Base-by-base conservation (phyloP, 2,113 vertebrate species). In the Pungitius pungitius region DNA sequence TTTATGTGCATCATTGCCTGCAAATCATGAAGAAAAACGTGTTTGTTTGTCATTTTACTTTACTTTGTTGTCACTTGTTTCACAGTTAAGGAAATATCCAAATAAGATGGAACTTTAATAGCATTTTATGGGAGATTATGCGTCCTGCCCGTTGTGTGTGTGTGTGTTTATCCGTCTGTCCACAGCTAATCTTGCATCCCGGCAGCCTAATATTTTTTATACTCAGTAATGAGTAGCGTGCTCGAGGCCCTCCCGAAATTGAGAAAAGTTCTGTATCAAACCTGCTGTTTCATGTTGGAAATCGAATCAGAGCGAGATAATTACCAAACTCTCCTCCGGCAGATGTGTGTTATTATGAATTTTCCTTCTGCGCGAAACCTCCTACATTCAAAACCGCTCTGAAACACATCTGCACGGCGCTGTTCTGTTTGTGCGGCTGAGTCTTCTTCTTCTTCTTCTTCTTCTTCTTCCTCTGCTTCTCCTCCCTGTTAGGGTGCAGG, bases 401-500 rank as follows among this genome's bases (percentile, higher is more conserved):
- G 13, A n/a, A 59, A 45, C 75, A 54, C 55, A 68, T 63, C 45
- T 55, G 61, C 1, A 2, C 6, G 37, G 18, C 40, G 69, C 13
- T 24, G n/a, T 15, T 51, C 1, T 62, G 54, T 58, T 14, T 61
- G 43, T 57, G 68, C 30, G 57, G 6, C n/a, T 33, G 55, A 66
- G 47, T 40, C 1, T 54, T 26, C 42, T 6, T n/a, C n/a, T n/a
- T n/a, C n/a, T n/a, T n/a, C n/a, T n/a, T n/a, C n/a, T n/a, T n/a
- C n/a, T n/a, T n/a, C n/a, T n/a, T n/a, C 8, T 43, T 52, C 26
- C 43, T 76, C 35, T 83, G 35, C 54, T 51, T 66, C 39, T 82
- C 17, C 17, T 64, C 27, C 13, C 42, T 60, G 64, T 71, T 24
- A 94, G 95, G 89, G 94, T 95, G 59, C 94, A 95, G 85, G 94